Base-by-base conservation (phyloP, 2,797 vertebrate species). In the Karalla daura region DNA sequence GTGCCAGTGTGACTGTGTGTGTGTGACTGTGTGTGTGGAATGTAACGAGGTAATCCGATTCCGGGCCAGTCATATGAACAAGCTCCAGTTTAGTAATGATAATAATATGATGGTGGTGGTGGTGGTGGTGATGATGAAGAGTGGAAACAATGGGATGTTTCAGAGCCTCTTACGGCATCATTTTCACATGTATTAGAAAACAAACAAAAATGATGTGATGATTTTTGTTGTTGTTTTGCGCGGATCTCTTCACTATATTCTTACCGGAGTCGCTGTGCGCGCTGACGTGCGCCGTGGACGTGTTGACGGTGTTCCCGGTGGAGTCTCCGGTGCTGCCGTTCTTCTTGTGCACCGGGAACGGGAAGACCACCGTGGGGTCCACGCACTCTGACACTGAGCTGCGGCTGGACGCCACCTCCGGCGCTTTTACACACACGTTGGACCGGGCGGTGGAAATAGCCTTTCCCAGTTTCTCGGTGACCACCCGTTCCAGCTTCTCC, bases 401-500 rank as follows among this genome's bases (percentile, higher is more conserved):
- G 83, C 91, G 93, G 79, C 70, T 88, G n/a, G n/a, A n/a, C 60
- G 51, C 85, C 52, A 92, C 87, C 78, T 95, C 95, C 13, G 89
- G 86, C 61, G 83, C 73, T 81, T 85, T 85, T 66, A 86, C 83
- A 74, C 84, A 83, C 80, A 60, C 72, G 53, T 36, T 71, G 80
- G 58, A 70, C 59, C 50, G 18, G 36, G 82, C 83, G 2, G 81
- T 84, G 49, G 86, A 84, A 75, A 91, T 86, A 35, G 93, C 86
- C 74, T 93, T 94, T 24, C 94, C 92, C 58, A 97, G 95, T 92
- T 96, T 98, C 93, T 98, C 97, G 33, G 88, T 96, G 18, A 98
- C 96, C 33, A 93, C 96, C 67, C 96, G 93, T 84, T 98, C 96
- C 76, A 98, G 94, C 90, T 98, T 98, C 87, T 98, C 97, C 7